Percentiles rank a stretch among this genome's conserved stretches.
phyloP scores from a whole-genome alignment of 2,113 vertebrate species.

The Thermophis baileyi region DNA sequence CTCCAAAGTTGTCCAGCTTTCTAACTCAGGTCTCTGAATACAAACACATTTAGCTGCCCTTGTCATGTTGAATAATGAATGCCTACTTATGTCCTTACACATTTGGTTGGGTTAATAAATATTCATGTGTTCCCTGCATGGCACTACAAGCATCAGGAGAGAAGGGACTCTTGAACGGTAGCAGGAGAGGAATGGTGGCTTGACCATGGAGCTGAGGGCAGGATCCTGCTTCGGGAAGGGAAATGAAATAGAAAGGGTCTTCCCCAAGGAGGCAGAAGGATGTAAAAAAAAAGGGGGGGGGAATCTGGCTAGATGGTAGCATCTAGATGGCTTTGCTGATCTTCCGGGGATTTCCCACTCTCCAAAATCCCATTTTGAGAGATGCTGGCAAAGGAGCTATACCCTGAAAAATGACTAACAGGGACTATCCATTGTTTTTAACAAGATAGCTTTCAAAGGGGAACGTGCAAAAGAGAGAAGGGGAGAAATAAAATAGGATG shows the following conservation, averaged over 20 bases:
- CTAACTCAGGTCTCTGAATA: background rate
- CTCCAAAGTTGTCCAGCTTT: background rate
- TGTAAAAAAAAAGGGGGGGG: background rate
- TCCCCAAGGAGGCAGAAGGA: background rate
- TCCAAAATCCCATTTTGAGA: background rate
- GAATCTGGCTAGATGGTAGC: background rate
- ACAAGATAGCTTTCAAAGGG: background rate
- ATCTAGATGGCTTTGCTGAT: background rate
- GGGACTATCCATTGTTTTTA: background rate
- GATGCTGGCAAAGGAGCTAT: background rate
- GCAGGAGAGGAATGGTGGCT: background rate
- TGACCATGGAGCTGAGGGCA: background rate
- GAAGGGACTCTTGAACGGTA: background rate
- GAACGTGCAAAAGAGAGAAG: background rate
- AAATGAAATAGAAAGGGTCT: background rate
- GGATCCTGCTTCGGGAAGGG: background rate
- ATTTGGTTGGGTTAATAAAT: constrained; percentile 19
- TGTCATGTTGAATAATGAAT: constrained; percentile 26
- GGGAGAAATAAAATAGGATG: background rate
- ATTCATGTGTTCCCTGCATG: background rate
- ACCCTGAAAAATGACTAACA: background rate
- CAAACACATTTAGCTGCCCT: constrained; percentile 2
- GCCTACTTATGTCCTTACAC: constrained; percentile 21
- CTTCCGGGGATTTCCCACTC: background rate
- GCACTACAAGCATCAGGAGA: background rate